Evolutionary conservation across 2,888 invertebrate genomes (phyloP), one percentile per base, ranked within the genome.

Genomic region (Aricia artaxerxes): DNA sequence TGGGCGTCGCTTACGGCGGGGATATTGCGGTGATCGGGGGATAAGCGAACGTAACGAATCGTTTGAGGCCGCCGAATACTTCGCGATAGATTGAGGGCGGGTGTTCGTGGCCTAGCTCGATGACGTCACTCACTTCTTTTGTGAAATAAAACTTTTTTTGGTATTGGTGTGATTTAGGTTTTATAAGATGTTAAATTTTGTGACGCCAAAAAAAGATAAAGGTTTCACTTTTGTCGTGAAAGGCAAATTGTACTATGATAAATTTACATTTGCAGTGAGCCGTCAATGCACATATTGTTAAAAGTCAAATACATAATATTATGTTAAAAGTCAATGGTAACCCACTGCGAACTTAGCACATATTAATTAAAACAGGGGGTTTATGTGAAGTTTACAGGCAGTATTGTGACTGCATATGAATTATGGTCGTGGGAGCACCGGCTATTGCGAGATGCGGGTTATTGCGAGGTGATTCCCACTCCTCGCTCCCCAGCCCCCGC

Each of bases 31-130:
- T 16, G 57, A 16, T 57, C 57, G 11, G 57, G 16, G 57, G 35
- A 69, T 69, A 35, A 69, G 24, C 35, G 69, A 69, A 69, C 35
- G 35, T 69, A 69, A 69, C 69, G 13, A 35, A 69, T 69, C 69
- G 35, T 69, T 38, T 69, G 69, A 35, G 69, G 13, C 69, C 69
- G 35, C 35, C 35, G 24, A 64, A 64, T 64, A 69, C 13, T 13
- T 16, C 35, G 35, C 13, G 4, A 16, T 69, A 13, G 16, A 69
- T 69, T 16, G 69, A 69, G 5, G 69, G 35, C 35, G 4, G 31
- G 13, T 9, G 49, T 49, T 16, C 61, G n/a, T 7, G 7, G n/a
- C 61, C n/a, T 2, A 35, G 69, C 35, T 35, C 35, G 13, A 2
- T 35, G 13, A 69, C 69, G 35, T 69, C 24, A 13, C 69, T 61